Evolutionary conservation across 2,113 vertebrate genomes (phyloP), one percentile per base, ranked within the genome.

Genomic region (Sapayoa aenigma): DNA sequence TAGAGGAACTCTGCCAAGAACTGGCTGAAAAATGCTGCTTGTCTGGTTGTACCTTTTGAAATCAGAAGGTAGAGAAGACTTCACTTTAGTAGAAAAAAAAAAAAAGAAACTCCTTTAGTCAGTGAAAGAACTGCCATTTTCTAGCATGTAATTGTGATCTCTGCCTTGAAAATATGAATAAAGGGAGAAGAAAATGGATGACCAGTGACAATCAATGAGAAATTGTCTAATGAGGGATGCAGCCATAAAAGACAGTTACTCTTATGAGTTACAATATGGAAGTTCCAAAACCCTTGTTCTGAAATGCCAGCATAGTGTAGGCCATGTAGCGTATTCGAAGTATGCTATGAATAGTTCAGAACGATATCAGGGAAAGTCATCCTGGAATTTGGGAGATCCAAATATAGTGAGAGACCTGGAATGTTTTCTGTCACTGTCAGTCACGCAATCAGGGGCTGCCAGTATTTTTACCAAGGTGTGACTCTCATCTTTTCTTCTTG

Each of bases 371-470:
- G 50, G 62, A 53, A 86, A 82, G 42, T 69, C 24, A 52, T 33
- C 15, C 33, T 44, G 27, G 23, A 84, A 90, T n/a, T 91, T 6
- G 31, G 52, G 49, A 77, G 39, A 60, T 42, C 10, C 2, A 4
- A 79, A 27, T 46, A 49, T 14, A 15, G 22, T 62, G 72, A 37
- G 1, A 9, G 16, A 53, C 18, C 23, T 75, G 44, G n/a, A 69
- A 62, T 9, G 88, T 79, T 35, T 80, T 75, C 39, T 92, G 12
- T 86, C 14, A 1, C 14, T 90, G 6, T 81, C 30, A 23, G 0
- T 67, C n/a, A 31, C 0, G 0, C 7, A 20, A 7, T 31, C 16
- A 15, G 9, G 37, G 37, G 6, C 30, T 75, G 33, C 68, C 82
- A 33, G 30, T 55, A 23, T 37, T 87, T 93, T 79, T 75, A 78